Conservation (phyloP, 2,888 invertebrate species). For the Drosophila limbata region DNA sequence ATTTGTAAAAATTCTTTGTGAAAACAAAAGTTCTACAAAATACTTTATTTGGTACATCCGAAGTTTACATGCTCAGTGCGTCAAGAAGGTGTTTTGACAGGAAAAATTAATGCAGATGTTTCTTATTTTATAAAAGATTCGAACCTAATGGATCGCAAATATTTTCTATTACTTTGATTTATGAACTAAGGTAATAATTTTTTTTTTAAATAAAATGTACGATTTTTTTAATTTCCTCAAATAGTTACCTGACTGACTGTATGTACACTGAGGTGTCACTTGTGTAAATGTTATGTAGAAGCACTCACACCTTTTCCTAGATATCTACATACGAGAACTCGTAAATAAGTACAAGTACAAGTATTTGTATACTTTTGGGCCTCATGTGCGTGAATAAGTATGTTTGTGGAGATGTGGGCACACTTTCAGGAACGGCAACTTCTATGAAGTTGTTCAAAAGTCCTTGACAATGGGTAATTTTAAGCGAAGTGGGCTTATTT, state of each 20-base stretch:
- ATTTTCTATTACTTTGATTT: no score
- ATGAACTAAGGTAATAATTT: no score
- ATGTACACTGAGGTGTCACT: background rate
- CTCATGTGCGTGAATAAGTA: conserved; percentile 4
- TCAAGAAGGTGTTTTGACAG: no score
- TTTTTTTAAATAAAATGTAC: no score
- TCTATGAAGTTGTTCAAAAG: conserved; percentile 69
- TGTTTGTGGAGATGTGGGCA: conserved; percentile 14
- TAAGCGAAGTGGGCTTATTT: conserved; percentile 57
- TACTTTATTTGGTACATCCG: background rate
- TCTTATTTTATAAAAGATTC: no score
- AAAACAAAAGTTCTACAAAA: background rate
- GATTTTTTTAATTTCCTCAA: no score
- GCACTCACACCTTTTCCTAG: no score
- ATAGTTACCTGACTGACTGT: no score
- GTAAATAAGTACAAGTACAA: conserved; percentile 5
- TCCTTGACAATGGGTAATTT: conserved; percentile 73
- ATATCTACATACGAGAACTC: background rate
- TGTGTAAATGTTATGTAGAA: background rate
- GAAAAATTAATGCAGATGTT: no score
- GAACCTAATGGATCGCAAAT: no score
- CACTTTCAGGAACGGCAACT: conserved; percentile 45
- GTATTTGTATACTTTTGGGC: background rate
- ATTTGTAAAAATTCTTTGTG: background rate
- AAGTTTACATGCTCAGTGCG: background rate